Base-by-base conservation (phyloP, 2,888 invertebrate genomes). In the Lycaena phlaeas region DNA sequence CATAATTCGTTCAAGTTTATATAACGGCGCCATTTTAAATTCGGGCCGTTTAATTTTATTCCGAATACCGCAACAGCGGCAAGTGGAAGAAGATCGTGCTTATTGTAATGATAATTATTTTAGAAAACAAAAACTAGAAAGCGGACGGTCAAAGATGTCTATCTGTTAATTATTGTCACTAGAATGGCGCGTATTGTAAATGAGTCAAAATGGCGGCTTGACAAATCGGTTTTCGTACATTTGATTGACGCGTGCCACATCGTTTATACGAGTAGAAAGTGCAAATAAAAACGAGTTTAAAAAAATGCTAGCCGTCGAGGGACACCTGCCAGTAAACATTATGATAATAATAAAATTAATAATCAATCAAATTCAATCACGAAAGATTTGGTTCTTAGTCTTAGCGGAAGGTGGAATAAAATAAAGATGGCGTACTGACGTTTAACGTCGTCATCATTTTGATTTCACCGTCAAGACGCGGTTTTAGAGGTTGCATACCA, bases 61-160 rank as follows among this genome's bases (percentile, higher is more conserved):
- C 77, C 78, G 74, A 79, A 76, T 72, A 79, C 76, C 77, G 75
- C 75, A 78, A 74, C 74, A 70, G 74, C 78, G 78, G 74, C 69
- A 69, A 74, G 68, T 74, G 75, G 68, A 79, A 79, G 74, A 78
- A 78, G 73, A 77, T 78, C 73, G 70, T 63, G 64, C 66, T 71
- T 77, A 78, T 84, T 84, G 82, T 84, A 51, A 84, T 84, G 82
- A 77, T 84, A 84, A 84, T 84, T 78, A 78, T 79, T 82, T 76
- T 65, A 55, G 74, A 75, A 79, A 79, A 82, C 82, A 81, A 81
- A 76, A 79, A 78, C 75, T 79, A 84, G 82, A 84, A 84, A 84
- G 81, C 77, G 70, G 69, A 4, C 72, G 65, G 48, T 52, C 66
- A 62, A 61, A 68, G 75, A 79, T 78, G 76, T 64, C 68, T 78